Evolutionary conservation across 2,888 invertebrate genomes (phyloP).

Genomic region (Latrodectus hesperus): DNA sequence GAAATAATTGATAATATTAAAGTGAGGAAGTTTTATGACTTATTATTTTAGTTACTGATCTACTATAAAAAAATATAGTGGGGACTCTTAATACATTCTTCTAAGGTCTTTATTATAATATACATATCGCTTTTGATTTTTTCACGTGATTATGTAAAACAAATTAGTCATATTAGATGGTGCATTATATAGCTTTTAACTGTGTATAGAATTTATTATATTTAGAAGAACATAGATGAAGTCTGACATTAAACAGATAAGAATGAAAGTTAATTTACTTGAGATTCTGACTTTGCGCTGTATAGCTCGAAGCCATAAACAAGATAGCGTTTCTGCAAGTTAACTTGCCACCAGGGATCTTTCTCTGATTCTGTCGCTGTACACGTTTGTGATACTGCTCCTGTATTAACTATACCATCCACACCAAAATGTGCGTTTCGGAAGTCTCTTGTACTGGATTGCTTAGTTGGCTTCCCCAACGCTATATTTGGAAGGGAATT

Average conservation of each 20-base stretch:
- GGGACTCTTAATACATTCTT: too few relatives aligned
- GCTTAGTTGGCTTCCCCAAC: constrained; percentile 71
- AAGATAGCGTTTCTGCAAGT: constrained; percentile 71
- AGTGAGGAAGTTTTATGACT: too few relatives aligned
- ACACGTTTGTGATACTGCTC: constrained; percentile 64
- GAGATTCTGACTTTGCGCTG: constrained; percentile 17
- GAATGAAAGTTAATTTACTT: constrained; percentile 8
- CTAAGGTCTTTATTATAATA: too few relatives aligned
- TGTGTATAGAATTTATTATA: too few relatives aligned
- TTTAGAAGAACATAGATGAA: too few relatives aligned
- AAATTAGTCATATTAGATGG: too few relatives aligned
- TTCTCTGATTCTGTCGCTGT: constrained; percentile 71
- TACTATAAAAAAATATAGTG: too few relatives aligned
- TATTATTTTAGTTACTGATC: too few relatives aligned
- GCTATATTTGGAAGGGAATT: constrained; percentile 68
- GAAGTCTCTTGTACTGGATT: constrained; percentile 70
- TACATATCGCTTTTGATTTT: too few relatives aligned
- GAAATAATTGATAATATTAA: too few relatives aligned
- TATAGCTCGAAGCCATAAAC: constrained; percentile 71
- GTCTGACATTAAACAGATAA: neutral
- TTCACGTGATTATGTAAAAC: too few relatives aligned
- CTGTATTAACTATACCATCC: constrained; percentile 67
- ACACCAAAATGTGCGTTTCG: constrained; percentile 71
- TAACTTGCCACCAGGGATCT: constrained; percentile 72
- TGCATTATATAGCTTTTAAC: too few relatives aligned